phyloP scores from a whole-genome alignment of 1,140 invertebrate species.

The Varroa destructor region DNA sequence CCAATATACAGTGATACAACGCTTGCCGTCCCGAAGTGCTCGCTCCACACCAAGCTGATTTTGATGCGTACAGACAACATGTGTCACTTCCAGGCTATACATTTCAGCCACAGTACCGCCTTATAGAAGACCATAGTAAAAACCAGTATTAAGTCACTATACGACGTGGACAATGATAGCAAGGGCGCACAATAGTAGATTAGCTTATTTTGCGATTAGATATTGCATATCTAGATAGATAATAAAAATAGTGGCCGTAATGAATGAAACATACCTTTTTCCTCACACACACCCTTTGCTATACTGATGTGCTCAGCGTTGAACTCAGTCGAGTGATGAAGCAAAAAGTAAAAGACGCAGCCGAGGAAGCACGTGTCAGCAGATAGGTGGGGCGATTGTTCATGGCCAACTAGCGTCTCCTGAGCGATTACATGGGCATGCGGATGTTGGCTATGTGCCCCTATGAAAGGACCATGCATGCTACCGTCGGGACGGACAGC shows the following conservation, averaged over 20 bases:
- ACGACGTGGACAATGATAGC: constrained; percentile 22
- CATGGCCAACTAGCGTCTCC: constrained; percentile 3
- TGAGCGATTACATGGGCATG: neutral
- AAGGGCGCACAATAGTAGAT: too few species aligned
- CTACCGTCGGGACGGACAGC: neutral
- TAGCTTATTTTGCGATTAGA: too few species aligned
- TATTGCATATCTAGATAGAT: too few species aligned
- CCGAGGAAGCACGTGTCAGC: constrained; percentile 74
- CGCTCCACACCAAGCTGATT: constrained; percentile 72
- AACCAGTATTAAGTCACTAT: too few species aligned
- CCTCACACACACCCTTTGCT: constrained; percentile 55
- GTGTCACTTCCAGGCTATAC: constrained; percentile 71
- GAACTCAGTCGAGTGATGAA: constrained; percentile 10
- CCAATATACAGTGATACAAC: constrained; percentile 87
- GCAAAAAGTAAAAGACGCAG: constrained; percentile 72
- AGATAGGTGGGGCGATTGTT: constrained; percentile 47
- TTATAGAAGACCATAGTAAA: constrained; percentile 58
- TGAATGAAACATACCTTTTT: constrained; percentile 44
- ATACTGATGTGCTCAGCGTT: constrained; percentile 31
- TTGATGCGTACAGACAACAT: constrained; percentile 78
- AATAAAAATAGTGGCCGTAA: too few species aligned
- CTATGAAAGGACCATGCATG: neutral
- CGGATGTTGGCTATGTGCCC: neutral
- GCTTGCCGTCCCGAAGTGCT: constrained; percentile 60
- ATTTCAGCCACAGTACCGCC: constrained; percentile 74